A percentile compares a stretch with the other conserved stretches of the same genome.
Evolutionary conservation across 2,113 vertebrate genomes (phyloP).

Genomic region (Hucho hucho): DNA sequence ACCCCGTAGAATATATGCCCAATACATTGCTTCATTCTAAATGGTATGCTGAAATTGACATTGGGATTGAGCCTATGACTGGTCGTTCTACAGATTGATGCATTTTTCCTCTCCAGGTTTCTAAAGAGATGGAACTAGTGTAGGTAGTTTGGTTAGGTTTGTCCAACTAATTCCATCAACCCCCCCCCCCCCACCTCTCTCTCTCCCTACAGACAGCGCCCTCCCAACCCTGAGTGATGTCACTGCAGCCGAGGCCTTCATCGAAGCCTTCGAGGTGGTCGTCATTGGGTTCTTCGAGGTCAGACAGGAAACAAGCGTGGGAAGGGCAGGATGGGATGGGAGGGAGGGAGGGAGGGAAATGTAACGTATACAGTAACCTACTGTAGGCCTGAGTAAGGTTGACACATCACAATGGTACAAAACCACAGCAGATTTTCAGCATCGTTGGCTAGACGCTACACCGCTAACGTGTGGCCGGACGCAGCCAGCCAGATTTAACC

Average conservation of each 20-base stretch:
- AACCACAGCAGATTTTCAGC: too few species aligned
- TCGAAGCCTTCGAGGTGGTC: slow-evolving; percentile 79
- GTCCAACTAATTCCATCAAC: not conserved
- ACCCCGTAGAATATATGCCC: too few species aligned
- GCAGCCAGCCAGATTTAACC: slow-evolving; percentile 30
- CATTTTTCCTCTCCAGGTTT: not conserved
- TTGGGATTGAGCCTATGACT: not conserved
- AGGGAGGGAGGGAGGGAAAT: not conserved
- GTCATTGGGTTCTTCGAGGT: slow-evolving; percentile 93
- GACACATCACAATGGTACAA: not conserved
- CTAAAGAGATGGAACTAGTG: not conserved
- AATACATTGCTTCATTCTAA: too few species aligned
- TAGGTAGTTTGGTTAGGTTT: not conserved
- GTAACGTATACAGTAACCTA: not conserved
- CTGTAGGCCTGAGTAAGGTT: not conserved
- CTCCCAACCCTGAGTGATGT: slow-evolving; percentile 62
- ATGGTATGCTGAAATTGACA: not conserved
- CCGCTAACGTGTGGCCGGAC: slow-evolving; percentile 10
- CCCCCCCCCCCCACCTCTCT: not conserved
- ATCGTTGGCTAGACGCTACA: not conserved
- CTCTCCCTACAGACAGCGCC: slow-evolving; percentile 52
- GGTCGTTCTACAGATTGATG: not conserved
- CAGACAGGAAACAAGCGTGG: slow-evolving; percentile 37
- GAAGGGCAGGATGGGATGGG: not conserved
- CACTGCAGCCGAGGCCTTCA: slow-evolving; percentile 69